These are phyloP conservation scores for Oncorhynchus mykiss DNA, from an alignment of 2,113 vertebrate genomes.

Conservation along the genomic window DNA sequence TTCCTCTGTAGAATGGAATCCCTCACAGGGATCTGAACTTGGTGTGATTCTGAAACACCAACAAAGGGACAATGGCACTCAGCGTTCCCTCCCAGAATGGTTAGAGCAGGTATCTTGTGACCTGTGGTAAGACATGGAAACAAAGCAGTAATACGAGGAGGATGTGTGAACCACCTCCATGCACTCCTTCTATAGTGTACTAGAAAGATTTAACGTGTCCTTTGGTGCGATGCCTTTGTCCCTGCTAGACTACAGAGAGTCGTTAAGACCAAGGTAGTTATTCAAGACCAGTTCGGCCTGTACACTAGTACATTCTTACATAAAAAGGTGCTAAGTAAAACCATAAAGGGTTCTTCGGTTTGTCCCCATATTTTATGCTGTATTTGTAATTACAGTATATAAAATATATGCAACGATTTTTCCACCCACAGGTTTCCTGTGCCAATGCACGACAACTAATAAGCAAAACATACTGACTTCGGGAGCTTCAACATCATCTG, in stretches of 20 bases:
- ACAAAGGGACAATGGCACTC: neutral
- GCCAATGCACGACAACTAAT: neutral
- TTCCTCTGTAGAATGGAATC: neutral
- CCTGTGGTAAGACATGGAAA: constrained; percentile 19
- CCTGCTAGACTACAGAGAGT: neutral
- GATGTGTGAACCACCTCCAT: neutral
- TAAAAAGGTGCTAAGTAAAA: too few relatives aligned
- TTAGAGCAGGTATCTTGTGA: constrained; percentile 16
- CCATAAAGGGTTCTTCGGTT: too few relatives aligned
- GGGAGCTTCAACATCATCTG: neutral
- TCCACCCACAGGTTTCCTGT: too few relatives aligned
- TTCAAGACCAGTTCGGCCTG: neutral
- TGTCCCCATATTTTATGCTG: too few relatives aligned
- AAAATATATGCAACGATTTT: too few relatives aligned
- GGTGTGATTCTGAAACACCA: neutral
- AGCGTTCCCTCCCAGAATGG: neutral
- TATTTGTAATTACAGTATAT: too few relatives aligned
- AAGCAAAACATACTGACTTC: neutral
- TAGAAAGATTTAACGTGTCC: neutral
- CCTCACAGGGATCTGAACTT: neutral
- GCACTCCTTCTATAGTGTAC: neutral
- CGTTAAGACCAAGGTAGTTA: neutral
- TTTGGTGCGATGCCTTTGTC: neutral
- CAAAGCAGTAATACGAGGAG: neutral
- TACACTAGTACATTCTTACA: too few relatives aligned